Evolutionary conservation across 1,140 invertebrate species (phyloP), one percentile per base, ranked within the genome.

Genomic region (Drosophila tristis): DNA sequence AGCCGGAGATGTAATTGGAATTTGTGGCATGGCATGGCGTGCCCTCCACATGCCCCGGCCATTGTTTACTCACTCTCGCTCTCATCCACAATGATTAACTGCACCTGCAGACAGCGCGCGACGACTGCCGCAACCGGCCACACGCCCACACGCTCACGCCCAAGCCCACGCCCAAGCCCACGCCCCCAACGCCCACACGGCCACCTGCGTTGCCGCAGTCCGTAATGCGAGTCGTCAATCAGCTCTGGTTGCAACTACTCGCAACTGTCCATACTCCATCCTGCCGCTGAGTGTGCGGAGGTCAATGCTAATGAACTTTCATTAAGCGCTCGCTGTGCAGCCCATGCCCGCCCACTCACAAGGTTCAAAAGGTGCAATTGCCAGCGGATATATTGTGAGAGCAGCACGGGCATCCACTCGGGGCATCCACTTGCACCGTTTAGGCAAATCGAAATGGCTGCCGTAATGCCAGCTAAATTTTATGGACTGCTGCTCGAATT

Each of bases 221-320:
- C 64, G 67, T 84, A 91, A 65, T 90, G 64, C 54, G 67, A 70
- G 60, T 87, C 90, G 76, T 91, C 87, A 73, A 91, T 80, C 67
- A 95, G 93, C 26, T 76, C 64, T 2, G 85, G 82, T 78, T 94
- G 94, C 13, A 93, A 92, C n/a, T 94, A 94, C 77, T 74, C 39
- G 39, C 31, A 31, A 3, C 45, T 44, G 54, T 26, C 63, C 47
- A 39, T 29, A 25, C 31, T 39, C 31, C 49, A 9, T 20, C 13
- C 4, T 13, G 35, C 48, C 45, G 56, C 45, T n/a, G 11, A 35
- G 39, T 51, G 26, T 44, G 42, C 51, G 15, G 44, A 55, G 67
- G 74, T 75, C 77, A 80, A 86, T 80, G 80, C 63, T 86, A 85
- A 86, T 85, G 81, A 80, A 65, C 61, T 31, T 29, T 66, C 82